Evolutionary conservation across 2,888 invertebrate species (phyloP).

Genomic region (Scaptomyza caliginosa): DNA sequence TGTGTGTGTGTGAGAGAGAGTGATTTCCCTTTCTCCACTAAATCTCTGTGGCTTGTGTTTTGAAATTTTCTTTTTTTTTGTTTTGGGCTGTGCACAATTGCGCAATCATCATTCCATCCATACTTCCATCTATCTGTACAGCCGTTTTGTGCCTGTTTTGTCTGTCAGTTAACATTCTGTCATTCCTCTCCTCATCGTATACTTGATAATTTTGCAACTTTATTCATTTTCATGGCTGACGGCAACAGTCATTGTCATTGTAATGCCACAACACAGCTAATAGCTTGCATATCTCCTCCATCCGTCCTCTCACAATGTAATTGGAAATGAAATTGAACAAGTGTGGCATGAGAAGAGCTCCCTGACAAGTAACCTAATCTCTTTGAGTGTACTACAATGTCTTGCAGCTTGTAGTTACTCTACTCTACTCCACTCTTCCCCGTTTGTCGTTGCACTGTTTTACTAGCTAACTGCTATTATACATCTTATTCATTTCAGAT

Average conservation of each 20-base stretch:
- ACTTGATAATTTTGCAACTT: constrained; percentile 12
- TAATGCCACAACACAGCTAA: constrained; percentile 8
- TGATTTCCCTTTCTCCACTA: neutral
- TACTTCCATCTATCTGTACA: neutral
- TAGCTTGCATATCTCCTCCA: neutral
- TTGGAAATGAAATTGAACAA: constrained; percentile 6
- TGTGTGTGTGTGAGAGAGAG: neutral
- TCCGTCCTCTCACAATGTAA: neutral
- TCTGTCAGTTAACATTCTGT: constrained; percentile 5
- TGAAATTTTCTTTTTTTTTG: neutral
- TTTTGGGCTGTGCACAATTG: constrained; percentile 47
- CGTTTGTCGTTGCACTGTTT: neutral
- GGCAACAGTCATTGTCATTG: constrained; percentile 17
- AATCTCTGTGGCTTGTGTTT: neutral
- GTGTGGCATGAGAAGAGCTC: neutral
- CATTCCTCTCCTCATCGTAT: constrained; percentile 2
- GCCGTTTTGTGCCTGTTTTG: neutral
- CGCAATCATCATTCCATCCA: constrained; percentile 46
- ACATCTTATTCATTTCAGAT: constrained; percentile 86
- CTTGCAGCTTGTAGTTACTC: neutral
- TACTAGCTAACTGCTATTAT: neutral
- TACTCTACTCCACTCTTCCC: too few species aligned
- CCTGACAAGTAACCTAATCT: neutral
- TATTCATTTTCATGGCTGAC: constrained; percentile 6
- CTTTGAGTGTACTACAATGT: neutral